These are phyloP conservation scores for Myotis yumanensis DNA, from an alignment of 2,113 vertebrate genomes.

Conservation along the genomic window DNA sequence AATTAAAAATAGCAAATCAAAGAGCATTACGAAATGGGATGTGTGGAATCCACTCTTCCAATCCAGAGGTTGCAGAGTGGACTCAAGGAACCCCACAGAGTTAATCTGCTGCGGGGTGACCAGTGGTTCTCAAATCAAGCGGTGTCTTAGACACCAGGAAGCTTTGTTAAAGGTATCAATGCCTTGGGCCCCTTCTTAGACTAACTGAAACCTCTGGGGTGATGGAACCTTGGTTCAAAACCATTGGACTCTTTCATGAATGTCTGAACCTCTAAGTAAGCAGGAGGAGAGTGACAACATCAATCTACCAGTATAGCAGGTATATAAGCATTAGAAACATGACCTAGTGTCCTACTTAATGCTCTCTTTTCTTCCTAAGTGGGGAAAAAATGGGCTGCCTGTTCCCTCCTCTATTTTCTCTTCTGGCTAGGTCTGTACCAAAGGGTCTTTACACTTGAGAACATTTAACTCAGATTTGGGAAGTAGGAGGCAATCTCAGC, in stretches of 20 bases:
- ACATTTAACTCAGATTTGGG: not conserved
- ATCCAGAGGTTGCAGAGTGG: not conserved
- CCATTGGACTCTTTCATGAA: not conserved
- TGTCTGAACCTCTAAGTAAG: not conserved
- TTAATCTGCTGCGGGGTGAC: not conserved
- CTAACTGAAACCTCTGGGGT: not conserved
- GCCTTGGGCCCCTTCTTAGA: not conserved
- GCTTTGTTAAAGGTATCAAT: not conserved
- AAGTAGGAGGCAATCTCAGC: not conserved
- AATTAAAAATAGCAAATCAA: conserved; percentile 81
- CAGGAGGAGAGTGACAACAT: not conserved
- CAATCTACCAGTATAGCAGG: not conserved
- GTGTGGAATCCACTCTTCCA: not conserved
- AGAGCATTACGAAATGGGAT: conserved; percentile 54
- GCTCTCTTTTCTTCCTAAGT: not conserved
- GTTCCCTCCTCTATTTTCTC: not conserved
- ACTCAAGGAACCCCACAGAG: not conserved
- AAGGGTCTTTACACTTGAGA: not conserved
- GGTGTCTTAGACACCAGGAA: not conserved
- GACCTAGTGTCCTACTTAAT: not conserved
- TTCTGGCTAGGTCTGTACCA: not conserved
- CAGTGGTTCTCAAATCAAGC: not conserved
- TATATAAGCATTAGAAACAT: not conserved
- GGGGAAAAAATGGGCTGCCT: not conserved
- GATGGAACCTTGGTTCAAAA: not conserved